phyloP scores from a whole-genome alignment of 2,888 invertebrate species.

The Ophioninae sp. region DNA sequence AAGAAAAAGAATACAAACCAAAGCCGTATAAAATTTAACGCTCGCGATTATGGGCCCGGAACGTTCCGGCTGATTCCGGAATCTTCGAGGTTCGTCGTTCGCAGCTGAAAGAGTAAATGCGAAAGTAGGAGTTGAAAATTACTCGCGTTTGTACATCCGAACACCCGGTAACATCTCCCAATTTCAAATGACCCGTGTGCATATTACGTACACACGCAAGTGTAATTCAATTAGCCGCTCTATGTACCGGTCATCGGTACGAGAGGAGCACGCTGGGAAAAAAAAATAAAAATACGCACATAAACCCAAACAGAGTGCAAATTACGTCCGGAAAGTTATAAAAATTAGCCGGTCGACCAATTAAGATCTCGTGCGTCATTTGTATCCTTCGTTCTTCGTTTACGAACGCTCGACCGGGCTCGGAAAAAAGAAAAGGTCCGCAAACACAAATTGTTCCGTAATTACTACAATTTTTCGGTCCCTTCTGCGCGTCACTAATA shows the following conservation, averaged over 20 bases:
- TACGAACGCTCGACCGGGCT: neutral
- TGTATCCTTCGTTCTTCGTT: constrained; percentile 30
- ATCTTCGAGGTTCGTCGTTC: constrained; percentile 42
- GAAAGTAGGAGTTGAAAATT: constrained; percentile 31
- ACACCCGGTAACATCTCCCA: constrained; percentile 49
- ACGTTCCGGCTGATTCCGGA: constrained; percentile 55
- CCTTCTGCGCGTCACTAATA: neutral
- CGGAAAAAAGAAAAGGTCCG: neutral
- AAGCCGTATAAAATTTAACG: constrained; percentile 15
- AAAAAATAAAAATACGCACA: neutral
- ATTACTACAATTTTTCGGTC: neutral
- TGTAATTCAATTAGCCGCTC: too few relatives aligned
- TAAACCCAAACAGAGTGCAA: neutral
- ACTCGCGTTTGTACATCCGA: constrained; percentile 1
- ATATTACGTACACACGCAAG: neutral
- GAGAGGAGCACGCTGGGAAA: too few relatives aligned
- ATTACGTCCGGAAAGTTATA: constrained; percentile 14
- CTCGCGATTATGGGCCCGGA: constrained; percentile 38
- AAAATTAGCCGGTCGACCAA: constrained; percentile 44
- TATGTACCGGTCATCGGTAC: neutral
- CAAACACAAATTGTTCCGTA: neutral
- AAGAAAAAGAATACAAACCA: constrained; percentile 1
- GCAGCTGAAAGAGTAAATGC: constrained; percentile 26
- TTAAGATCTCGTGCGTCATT: constrained; percentile 55
- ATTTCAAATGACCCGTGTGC: constrained; percentile 14